Evolutionary conservation across 2,797 vertebrate genomes (phyloP).

Genomic region (Melanotaenia maccullochi): DNA sequence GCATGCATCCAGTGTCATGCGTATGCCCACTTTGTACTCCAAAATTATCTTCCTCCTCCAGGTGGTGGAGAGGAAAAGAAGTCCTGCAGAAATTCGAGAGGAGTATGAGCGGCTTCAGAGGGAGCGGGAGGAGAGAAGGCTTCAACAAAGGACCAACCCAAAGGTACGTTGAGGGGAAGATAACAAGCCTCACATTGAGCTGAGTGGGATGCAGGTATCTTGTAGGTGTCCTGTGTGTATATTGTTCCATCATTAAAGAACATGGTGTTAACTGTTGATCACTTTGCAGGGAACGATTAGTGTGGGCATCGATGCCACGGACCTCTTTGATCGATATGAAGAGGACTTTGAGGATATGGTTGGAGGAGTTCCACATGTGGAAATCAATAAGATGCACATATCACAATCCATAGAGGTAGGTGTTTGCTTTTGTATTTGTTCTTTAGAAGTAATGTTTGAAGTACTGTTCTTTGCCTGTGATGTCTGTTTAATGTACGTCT

Average conservation of each 20-base stretch:
- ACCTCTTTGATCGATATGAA: constrained; percentile 97
- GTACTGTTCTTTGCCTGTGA: neutral
- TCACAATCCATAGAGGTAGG: constrained; percentile 97
- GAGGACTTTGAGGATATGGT: constrained; percentile 92
- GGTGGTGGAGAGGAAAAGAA: constrained; percentile 96
- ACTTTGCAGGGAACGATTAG: constrained; percentile 92
- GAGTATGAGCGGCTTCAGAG: constrained; percentile 96
- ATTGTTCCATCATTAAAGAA: constrained; percentile 1
- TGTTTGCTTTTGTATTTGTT: neutral
- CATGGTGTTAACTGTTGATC: constrained; percentile 10
- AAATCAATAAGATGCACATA: constrained; percentile 99
- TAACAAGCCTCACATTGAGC: constrained; percentile 11
- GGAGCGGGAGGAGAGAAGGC: constrained; percentile 93
- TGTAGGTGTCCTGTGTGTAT: neutral
- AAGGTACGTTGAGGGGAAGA: constrained; percentile 83
- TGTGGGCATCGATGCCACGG: constrained; percentile 96
- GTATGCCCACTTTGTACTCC: constrained; percentile 15
- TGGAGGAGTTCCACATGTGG: constrained; percentile 90
- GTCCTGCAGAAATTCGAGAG: constrained; percentile 94
- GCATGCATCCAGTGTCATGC: neutral
- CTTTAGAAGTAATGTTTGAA: neutral
- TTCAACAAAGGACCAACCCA: constrained; percentile 98
- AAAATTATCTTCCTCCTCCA: constrained; percentile 64
- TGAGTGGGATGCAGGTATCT: neutral
- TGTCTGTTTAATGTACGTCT: neutral